Base-by-base conservation (phyloP, 2,888 invertebrate species). In the Xestia rhomboidea region DNA sequence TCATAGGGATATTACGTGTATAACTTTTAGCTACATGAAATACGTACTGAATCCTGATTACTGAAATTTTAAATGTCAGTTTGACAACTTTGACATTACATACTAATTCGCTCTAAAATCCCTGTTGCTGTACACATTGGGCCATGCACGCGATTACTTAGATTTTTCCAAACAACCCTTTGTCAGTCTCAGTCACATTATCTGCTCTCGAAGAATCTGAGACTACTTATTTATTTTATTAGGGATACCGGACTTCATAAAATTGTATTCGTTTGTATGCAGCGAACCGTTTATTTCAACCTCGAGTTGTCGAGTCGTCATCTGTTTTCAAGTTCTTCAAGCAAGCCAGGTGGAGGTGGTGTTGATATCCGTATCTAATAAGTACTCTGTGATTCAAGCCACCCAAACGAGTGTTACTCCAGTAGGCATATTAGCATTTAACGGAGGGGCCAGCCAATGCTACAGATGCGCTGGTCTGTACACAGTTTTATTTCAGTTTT, bases 11-110 rank as follows among this genome's bases (percentile, higher is more conserved):
- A 70, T 38, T 80, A 74, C 69, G 73, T 86, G 75, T 79, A 49
- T 66, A 78, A 0, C 78, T 41, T 73, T 49, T 49, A 70, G 5
- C 41, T 86, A 54, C 60, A 79, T 76, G 73, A 83, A 86, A 54
- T 82, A 74, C 13, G 54, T 60, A 49, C 64, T 41, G 49, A 73
- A 69, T 46, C 77, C 46, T 46, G 80, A 79, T 79, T 79, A 81
- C 82, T 75, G 82, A 86, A 86, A 88, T 84, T 87, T 85, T 68
- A 67, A 75, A 81, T 75, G 87, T 86, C 82, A 85, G n/a, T 71
- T 85, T 84, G 80, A 84, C 83, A 80, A 75, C 11, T 82, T 41
- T 70, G 84, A 80, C 83, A 41, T 80, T 77, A 69, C 34, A 46
- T 44, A 64, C 41, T 64, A 41, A 64, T 57, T 76, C 34, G 60